A percentile compares a stretch with the other conserved stretches of the same genome.
These are phyloP conservation scores for Altica lythri DNA, from an alignment of 2,888 invertebrate genomes.

Conservation along the genomic window DNA sequence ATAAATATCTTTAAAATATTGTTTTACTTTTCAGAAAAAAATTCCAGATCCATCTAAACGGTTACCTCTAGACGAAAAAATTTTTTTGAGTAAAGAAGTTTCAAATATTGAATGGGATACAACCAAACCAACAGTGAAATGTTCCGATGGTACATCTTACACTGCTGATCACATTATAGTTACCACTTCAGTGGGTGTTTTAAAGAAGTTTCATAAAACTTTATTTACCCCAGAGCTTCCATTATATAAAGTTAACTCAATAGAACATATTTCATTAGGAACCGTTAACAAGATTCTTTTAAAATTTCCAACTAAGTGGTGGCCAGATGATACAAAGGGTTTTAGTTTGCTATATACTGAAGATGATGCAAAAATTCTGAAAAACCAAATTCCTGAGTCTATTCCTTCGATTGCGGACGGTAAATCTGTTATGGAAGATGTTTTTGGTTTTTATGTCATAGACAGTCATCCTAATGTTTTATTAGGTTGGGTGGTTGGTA, in stretches of 20 bases:
- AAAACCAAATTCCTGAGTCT: conserved; percentile 44
- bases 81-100: conserved; percentile 52
- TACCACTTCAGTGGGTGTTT: conserved; percentile 71
- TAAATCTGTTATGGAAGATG: conserved; percentile 65
- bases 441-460: conserved; percentile 71
- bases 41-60: conserved; percentile 44
- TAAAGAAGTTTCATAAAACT: conserved; percentile 62
- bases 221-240: conserved; percentile 65
- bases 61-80: conserved; percentile 48
- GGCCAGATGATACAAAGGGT: conserved; percentile 62
- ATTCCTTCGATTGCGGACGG: conserved; percentile 38
- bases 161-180: conserved; percentile 68
- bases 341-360: conserved; percentile 65
- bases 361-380: conserved; percentile 54
- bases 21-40: conserved; percentile 45
- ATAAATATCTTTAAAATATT: background rate
- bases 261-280: conserved; percentile 66
- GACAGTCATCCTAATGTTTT: conserved; percentile 67
- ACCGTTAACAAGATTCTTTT: conserved; percentile 71
- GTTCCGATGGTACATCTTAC: conserved; percentile 61
- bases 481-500: conserved; percentile 73
- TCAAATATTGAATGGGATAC: conserved; percentile 47
- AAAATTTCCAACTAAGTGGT: conserved; percentile 68
- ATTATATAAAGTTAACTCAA: conserved; percentile 60
- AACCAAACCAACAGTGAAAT: conserved; percentile 55